Conservation (phyloP, 2,888 invertebrate genomes). For the Erebia ligea region DNA sequence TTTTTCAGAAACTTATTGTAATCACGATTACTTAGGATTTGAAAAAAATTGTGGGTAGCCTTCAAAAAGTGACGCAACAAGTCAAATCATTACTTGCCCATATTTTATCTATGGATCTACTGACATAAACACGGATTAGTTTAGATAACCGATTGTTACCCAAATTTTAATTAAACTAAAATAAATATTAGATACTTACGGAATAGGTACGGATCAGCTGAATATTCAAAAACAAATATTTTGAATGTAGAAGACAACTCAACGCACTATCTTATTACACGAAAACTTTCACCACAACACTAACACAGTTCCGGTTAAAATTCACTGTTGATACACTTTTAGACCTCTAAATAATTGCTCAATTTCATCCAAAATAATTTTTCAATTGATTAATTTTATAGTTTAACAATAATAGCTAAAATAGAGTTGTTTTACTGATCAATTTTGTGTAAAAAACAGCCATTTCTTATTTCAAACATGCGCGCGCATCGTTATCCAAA, state of each 20-base stretch:
- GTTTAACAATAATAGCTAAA: constrained; percentile 9
- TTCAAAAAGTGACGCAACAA: not conserved
- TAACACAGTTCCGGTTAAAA: constrained; percentile 47
- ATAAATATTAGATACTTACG: not conserved
- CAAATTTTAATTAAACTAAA: not conserved
- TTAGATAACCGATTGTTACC: not conserved
- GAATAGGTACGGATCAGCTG: constrained; percentile 28
- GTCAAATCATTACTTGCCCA: too few relatives aligned
- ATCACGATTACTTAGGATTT: too few relatives aligned
- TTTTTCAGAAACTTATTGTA: too few relatives aligned
- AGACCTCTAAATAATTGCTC: constrained; percentile 22
- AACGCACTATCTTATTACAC: constrained; percentile 47
- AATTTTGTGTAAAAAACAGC: constrained; percentile 47
- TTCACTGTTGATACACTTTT: constrained; percentile 32
- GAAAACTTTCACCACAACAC: constrained; percentile 68
- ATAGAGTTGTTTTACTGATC: constrained; percentile 48
- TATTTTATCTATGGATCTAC: not conserved
- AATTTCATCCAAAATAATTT: constrained; percentile 9
- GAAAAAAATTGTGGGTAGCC: not conserved
- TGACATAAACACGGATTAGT: too few relatives aligned
- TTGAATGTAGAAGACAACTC: constrained; percentile 43
- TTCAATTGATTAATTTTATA: not conserved
- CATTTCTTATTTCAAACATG: constrained; percentile 54
- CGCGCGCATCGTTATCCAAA: constrained; percentile 60
- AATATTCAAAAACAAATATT: constrained; percentile 31